Conservation (phyloP, 1,140 invertebrate genomes). For the Leptinotarsa texana region DNA sequence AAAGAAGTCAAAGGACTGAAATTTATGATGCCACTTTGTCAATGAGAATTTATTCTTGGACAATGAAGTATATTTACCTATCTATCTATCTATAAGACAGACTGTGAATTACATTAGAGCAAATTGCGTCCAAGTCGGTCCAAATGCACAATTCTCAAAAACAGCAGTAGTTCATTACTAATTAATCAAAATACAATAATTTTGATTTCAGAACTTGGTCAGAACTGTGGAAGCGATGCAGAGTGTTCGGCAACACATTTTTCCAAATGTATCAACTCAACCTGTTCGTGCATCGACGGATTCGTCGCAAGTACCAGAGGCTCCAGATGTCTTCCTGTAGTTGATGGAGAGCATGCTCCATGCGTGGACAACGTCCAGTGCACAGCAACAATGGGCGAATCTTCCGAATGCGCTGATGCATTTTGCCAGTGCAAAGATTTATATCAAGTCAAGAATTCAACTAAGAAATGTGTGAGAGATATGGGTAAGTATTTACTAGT, state of each 20-base stretch:
- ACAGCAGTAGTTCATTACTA: too few species aligned
- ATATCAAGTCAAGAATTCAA: slow-evolving; percentile 28
- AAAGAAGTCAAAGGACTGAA: too few species aligned
- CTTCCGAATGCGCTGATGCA: slow-evolving; percentile 27
- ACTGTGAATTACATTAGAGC: too few species aligned
- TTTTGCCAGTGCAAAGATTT: slow-evolving; percentile 32
- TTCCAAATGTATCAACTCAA: slow-evolving; percentile 10
- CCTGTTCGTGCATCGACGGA: background rate
- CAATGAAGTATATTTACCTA: too few species aligned
- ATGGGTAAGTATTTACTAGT: slow-evolving; percentile 27
- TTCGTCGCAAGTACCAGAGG: slow-evolving; percentile 16
- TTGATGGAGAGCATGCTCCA: background rate
- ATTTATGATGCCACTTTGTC: too few species aligned
- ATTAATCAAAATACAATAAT: background rate
- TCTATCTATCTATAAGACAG: too few species aligned
- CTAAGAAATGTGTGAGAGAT: slow-evolving; percentile 32
- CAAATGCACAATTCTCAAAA: too few species aligned
- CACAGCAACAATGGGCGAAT: slow-evolving; percentile 16
- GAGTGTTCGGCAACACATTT: slow-evolving; percentile 12
- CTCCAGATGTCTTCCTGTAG: slow-evolving; percentile 5
- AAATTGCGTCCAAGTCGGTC: too few species aligned
- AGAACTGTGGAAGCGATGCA: slow-evolving; percentile 6
- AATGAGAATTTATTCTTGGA: too few species aligned
- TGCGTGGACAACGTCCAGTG: slow-evolving; percentile 20
- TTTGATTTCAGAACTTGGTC: slow-evolving; percentile 13